Base-by-base conservation (phyloP, 1,140 invertebrate species). In the Drosophila rufa region DNA sequence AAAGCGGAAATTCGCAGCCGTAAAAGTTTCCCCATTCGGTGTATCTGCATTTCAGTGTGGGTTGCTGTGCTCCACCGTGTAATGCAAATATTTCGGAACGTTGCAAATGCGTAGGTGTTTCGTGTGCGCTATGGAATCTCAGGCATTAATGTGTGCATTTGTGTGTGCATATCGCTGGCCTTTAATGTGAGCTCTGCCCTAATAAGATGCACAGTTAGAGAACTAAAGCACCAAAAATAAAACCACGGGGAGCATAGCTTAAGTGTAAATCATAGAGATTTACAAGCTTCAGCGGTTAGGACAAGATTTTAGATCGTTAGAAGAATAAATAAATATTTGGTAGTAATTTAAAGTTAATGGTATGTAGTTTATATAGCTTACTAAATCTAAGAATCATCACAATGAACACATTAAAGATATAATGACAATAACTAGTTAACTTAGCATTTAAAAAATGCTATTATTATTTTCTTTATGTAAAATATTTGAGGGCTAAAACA, bases 11-110 rank as follows among this genome's bases (percentile, higher is more conserved):
- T 33, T 38, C 50, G 14, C 33, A 36, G 17, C 30, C 6, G 12
- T 53, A 8, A 53, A 38, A 36, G 30, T 53, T 36, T 53, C 36
- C 30, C 30, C 2, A 14, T 14, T 53, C 17, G 51, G 30, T 36
- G 51, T 36, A 53, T 53, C 33, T 58, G 40, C 46, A 46, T 56
- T 36, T 42, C 47, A 38, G 55, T 45, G 22, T 48, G 25, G 25
- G 15, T 61, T 59, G 68, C 65, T 78, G 73, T 61, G 60, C 65
- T 74, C 69, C 78, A 74, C 53, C 77, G 64, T 74, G 77, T 70
- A 77, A 84, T 69, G 81, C 75, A 78, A 84, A 80, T 70, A 80
- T 74, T 80, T 84, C 64, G 75, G 61, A 60, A 62, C 53, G 48
- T 51, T 30, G 59, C 48, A 64, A 57, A 40, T 58, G 57, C 70